Base-by-base conservation (phyloP, 53 echinoderm and acorn worm genomes). In the Pentamera pediparva region DNA sequence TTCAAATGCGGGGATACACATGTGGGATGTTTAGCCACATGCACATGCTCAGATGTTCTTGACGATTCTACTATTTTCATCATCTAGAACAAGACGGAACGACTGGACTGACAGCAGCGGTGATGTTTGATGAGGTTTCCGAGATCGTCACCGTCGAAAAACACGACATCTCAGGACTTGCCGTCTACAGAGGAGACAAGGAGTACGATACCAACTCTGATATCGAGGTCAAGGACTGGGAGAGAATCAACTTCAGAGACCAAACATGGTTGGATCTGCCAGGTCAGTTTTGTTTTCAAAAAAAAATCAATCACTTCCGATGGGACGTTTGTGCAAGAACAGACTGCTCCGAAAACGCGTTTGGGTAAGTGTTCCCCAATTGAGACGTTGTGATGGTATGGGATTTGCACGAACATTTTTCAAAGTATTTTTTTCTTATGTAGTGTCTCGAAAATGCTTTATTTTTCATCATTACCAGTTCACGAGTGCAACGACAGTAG, bases 101-200 rank as follows among this genome's bases (percentile, higher is more conserved):
- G 6, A 67, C 67, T 28, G 67, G 41, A 1, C 37, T 67, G 1
- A 67, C 65, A 8, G 72, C 78, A 5, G 78, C 40, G 24, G 61
- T 84, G 38, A 37, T 50, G 62, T 60, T 35, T 10, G 41, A 57
- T 30, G 60, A 28, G 4, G 37, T 40, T 6, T 69, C 70, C 7
- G 78, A 84, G 29, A 27, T 20, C 15, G 52, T 84, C 45, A 39
- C 58, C 12, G 47, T 84, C 2, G 78, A 78, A 13, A 69, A 69
- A 7, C 49, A 78, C 51, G 51, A 17, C 6, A 75, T 39, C 56
- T 58, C 39, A 6, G 77, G 84, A 4, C 38, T 84, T 53, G 72
- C 35, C 20, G 22, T 84, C 1, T 61, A 78, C 67, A 54, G 57
- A 29, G 65, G 51, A 15, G 24, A 35, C 5, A 37, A 50, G 24